Base-by-base conservation (phyloP, 2,797 vertebrate species). In the Ceryle rudis region DNA sequence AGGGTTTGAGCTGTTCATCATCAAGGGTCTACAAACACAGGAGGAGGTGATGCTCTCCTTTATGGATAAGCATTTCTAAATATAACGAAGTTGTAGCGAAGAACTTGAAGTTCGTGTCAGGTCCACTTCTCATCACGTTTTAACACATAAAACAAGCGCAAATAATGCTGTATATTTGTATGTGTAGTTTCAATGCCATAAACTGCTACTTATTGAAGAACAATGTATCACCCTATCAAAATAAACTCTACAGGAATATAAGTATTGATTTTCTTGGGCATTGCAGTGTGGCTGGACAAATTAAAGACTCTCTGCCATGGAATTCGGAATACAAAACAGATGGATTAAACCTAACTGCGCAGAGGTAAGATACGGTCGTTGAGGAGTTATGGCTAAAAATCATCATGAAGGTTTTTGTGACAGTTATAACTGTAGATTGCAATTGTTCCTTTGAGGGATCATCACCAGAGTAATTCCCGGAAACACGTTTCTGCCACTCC, bases 151-250 rank as follows among this genome's bases (percentile, higher is more conserved):
- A 90, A 7, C n/a, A 86, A 78, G 44, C 9, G 20, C n/a, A 91
- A 78, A 88, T 46, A 91, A 81, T 14, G n/a, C 42, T 70, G 72
- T 75, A 58, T 75, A 83, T 94, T 81, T 79, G 17, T 86, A 95
- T 33, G 42, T 22, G 47, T n/a, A 86, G 58, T 35, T 70, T 91
- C 79, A 86, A 22, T 65, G 67, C 39, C 57, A 67, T 86, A 51
- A 86, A 75, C 21, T 64, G 65, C 84, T 91, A 86, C 61, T 90
- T 85, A 86, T 3, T 71, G 83, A 94, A 90, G 70, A 95, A 79
- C 74, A 95, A 89, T 74, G 26, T 65, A 87, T 83, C 78, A 95
- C 47, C 35, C 51, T 74, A 95, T 67, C 90, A 82, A 94, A 94
- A 93, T 74, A 69, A 90, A 94, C 57, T 86, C 62, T n/a, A 79